Base-by-base conservation (phyloP, 2,888 invertebrate genomes). In the Andrena hattorfiana region DNA sequence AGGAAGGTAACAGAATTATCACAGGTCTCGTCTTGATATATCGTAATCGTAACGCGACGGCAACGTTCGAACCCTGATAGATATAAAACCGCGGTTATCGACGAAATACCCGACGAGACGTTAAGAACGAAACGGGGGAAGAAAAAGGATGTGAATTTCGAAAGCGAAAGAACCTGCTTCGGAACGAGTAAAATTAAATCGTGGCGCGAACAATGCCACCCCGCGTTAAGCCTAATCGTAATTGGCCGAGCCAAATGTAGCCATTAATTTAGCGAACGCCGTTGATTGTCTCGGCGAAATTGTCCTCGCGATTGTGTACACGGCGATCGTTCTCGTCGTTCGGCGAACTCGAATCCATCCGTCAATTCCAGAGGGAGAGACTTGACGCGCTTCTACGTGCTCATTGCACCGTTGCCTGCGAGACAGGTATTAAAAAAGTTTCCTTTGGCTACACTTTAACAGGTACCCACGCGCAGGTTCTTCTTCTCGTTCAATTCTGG, bases 341-440 rank as follows among this genome's bases (percentile, higher is more conserved):
- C 30, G 48, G 59, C 66, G 54, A 56, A 70, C 51, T 42, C 28
- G 8, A n/a, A 51, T 66, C 48, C 28, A 20, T 26, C 10, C n/a
- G 13, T 13, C 10, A n/a, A n/a, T 23, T n/a, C 54, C n/a, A 2
- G 30, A 6, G n/a, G 20, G 35, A 48, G 26, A 73, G 13, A 48
- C 2, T 28, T 28, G 59, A 77, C 60, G 20, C 60, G 16, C 67
- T 67, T 62, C 51, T 49, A 48, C 64, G 35, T 62, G 42, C 10
- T 48, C 54, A 73, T 82, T 84, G 84, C 84, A 78, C 84, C 81
- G 63, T 75, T 69, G 78, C 77, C 84, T 78, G 62, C 60, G 60
- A 51, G 35, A 60, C 78, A 56, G 51, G 59, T 68, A 48, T 75
- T 68, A 48, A 64, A 48, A 63, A 69, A 77, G 26, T 68, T 69